Conservation (phyloP, 2,113 vertebrate species). For the Podarcis raffonei region DNA sequence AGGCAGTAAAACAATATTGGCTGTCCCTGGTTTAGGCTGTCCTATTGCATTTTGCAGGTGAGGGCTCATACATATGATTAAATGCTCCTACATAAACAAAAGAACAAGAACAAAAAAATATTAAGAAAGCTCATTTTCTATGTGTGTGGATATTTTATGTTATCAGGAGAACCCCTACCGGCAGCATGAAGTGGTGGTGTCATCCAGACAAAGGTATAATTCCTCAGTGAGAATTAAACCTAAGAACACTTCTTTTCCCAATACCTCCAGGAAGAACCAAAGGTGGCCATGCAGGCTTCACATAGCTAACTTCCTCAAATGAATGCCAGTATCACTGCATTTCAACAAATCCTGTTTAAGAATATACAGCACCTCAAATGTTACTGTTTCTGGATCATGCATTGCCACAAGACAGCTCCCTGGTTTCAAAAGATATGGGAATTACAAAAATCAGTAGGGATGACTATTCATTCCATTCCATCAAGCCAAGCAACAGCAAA, state of each 20-base stretch:
- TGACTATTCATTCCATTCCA: background rate
- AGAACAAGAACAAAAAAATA: too few relatives aligned
- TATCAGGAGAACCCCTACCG: background rate
- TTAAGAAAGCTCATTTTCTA: background rate
- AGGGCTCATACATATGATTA: too few relatives aligned
- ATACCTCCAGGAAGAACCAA: background rate
- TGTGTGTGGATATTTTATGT: background rate
- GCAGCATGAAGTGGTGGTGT: background rate
- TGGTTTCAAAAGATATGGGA: background rate
- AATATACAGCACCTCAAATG: background rate
- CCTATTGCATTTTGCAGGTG: too few relatives aligned
- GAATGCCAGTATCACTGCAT: background rate
- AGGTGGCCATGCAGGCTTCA: background rate
- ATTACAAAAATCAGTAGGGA: background rate
- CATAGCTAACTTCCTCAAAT: background rate
- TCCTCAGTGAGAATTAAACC: too few relatives aligned
- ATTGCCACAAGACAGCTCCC: too few relatives aligned
- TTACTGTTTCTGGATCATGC: background rate
- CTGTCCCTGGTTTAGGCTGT: too few relatives aligned
- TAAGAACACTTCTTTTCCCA: background rate
- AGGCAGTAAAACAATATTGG: too few relatives aligned
- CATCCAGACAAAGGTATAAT: background rate
- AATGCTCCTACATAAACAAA: too few relatives aligned
- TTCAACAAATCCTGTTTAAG: background rate
- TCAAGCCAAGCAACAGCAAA: background rate